phyloP scores from a whole-genome alignment of 1,140 invertebrate species.

The Panagrolaimus sp. region DNA sequence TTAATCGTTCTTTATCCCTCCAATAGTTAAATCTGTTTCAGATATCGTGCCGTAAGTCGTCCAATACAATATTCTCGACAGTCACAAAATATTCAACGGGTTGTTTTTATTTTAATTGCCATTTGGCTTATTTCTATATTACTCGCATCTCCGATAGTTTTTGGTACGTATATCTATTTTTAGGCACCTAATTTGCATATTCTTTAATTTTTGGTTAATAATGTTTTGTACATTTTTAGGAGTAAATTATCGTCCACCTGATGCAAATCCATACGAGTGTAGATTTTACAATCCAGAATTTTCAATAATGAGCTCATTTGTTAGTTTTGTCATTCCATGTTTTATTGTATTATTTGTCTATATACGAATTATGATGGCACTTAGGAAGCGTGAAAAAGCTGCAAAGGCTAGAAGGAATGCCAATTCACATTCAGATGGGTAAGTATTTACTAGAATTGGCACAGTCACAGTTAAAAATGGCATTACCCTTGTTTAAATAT shows the following conservation, averaged over 20 bases:
- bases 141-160: constrained; percentile 91
- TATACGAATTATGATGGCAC: constrained; percentile 46
- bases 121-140: constrained; percentile 92
- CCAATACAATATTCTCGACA: constrained; percentile 94
- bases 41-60: constrained; percentile 95
- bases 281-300: constrained; percentile 96
- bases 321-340: constrained; percentile 96
- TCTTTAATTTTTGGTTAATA: not conserved
- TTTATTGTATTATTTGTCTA: constrained; percentile 55
- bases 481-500: too few species aligned
- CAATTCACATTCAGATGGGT: constrained; percentile 2
- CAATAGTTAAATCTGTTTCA: constrained; percentile 60
- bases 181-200: too few species aligned
- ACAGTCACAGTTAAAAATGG: too few species aligned
- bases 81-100: constrained; percentile 90
- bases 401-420: not conserved
- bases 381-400: constrained; percentile 44
- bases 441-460: too few species aligned
- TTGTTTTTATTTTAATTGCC: constrained; percentile 84
- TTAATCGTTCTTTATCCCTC: not conserved
- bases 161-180: constrained; percentile 70
- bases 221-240: constrained; percentile 29
- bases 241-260: constrained; percentile 47
- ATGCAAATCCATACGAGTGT: constrained; percentile 63
- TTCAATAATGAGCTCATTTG: constrained; percentile 91